phyloP scores from a whole-genome alignment of 2,113 vertebrate genomes.

The Dicrurus megarhynchus region DNA sequence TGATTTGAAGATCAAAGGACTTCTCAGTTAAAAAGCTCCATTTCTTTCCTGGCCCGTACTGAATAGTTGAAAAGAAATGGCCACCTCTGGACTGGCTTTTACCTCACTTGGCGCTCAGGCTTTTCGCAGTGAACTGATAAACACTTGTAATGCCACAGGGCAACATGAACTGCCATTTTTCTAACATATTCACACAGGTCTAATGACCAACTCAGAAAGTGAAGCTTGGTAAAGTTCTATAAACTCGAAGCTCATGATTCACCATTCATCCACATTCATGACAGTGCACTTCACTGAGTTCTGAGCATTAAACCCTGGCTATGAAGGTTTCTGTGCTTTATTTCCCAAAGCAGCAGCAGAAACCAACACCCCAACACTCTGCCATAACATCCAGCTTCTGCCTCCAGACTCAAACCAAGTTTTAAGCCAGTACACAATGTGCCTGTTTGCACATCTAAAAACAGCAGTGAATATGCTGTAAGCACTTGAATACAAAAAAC shows the following conservation, averaged over 20 bases:
- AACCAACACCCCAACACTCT: neutral
- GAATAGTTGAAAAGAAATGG: neutral
- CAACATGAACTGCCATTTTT: neutral
- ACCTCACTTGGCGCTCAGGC: neutral
- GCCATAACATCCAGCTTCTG: neutral
- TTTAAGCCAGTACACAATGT: neutral
- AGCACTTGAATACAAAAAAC: neutral
- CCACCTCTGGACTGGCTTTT: neutral
- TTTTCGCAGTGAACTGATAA: neutral
- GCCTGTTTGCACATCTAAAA: neutral
- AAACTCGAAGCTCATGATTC: neutral
- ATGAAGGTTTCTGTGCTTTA: neutral
- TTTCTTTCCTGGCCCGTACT: neutral
- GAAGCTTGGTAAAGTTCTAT: neutral
- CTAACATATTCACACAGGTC: neutral
- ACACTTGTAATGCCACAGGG: neutral
- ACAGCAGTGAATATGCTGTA: neutral
- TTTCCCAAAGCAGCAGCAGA: neutral
- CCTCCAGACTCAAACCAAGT: neutral
- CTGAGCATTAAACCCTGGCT: neutral
- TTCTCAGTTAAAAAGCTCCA: neutral
- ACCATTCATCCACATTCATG: neutral
- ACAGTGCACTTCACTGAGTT: neutral
- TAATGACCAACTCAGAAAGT: neutral
- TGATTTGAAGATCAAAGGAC: slow-evolving; percentile 8